A percentile compares a stretch with the other conserved stretches of the same genome.
Evolutionary conservation across 2,797 vertebrate species (phyloP).

Genomic region (Poeciliopsis turneri): DNA sequence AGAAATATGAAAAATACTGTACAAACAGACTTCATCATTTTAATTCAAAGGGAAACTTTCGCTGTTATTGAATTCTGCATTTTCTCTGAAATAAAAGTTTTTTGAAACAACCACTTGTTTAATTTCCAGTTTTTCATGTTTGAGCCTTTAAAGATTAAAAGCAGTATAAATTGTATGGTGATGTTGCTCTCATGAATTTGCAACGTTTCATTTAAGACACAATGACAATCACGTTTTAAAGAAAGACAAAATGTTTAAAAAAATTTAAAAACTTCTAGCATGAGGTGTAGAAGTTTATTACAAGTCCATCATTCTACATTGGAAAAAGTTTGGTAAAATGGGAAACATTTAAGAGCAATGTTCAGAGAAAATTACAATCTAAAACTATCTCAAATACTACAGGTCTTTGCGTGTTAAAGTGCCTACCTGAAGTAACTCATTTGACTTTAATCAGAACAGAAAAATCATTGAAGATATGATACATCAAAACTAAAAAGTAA

Average conservation of each 20-base stretch:
- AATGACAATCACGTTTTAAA: background rate
- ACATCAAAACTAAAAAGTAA: background rate
- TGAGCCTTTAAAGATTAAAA: background rate
- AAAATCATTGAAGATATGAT: background rate
- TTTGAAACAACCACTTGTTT: background rate
- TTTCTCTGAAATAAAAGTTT: background rate
- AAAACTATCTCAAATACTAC: background rate
- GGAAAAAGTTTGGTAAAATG: background rate
- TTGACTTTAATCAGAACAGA: background rate
- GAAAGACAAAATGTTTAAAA: background rate
- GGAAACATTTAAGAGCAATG: background rate
- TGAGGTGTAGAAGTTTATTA: background rate
- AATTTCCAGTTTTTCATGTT: background rate
- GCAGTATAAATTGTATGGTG: background rate
- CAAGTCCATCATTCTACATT: background rate
- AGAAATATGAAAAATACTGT: background rate
- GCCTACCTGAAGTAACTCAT: background rate
- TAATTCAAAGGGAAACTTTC: background rate
- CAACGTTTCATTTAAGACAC: background rate
- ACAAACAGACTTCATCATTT: background rate
- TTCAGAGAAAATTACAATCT: background rate
- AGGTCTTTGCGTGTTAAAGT: no score
- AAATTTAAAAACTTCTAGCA: background rate
- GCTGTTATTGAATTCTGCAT: background rate
- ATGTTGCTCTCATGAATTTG: background rate